phyloP scores from a whole-genome alignment of 2,888 invertebrate species.

The Aporophyla lueneburgensis region DNA sequence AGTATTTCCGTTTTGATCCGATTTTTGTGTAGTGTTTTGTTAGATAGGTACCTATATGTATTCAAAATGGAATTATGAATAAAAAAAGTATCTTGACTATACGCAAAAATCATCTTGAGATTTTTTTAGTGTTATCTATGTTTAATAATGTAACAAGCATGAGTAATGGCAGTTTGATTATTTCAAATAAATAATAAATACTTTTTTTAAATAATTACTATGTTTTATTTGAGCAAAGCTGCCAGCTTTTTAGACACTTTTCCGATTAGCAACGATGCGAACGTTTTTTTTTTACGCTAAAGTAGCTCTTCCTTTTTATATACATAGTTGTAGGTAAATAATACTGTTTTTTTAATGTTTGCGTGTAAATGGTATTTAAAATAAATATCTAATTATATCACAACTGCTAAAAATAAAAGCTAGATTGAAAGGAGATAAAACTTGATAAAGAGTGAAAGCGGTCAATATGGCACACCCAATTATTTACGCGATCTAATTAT shows the following conservation, averaged over 20 bases:
- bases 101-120: neutral
- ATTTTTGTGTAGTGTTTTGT: neutral
- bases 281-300: no score
- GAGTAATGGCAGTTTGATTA: no score
- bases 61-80: neutral
- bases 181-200: no score
- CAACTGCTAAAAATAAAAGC: conserved; percentile 37
- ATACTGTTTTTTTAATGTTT: no score
- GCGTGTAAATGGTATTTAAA: no score
- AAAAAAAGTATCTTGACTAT: neutral
- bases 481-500: conserved; percentile 79
- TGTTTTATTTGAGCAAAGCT: no score
- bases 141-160: neutral
- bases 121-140: neutral
- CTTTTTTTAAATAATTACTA: no score
- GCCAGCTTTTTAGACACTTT: no score
- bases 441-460: conserved; percentile 70
- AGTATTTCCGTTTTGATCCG: neutral
- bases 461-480: conserved; percentile 76
- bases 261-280: no score
- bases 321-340: no score
- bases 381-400: conserved; percentile 3
- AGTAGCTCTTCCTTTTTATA: no score
- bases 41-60: neutral
- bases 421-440: conserved; percentile 66